A percentile compares a stretch with the other conserved stretches of the same genome.
phyloP scores from a whole-genome alignment of 2,113 vertebrate species.

The Chaetodon trifascialis region DNA sequence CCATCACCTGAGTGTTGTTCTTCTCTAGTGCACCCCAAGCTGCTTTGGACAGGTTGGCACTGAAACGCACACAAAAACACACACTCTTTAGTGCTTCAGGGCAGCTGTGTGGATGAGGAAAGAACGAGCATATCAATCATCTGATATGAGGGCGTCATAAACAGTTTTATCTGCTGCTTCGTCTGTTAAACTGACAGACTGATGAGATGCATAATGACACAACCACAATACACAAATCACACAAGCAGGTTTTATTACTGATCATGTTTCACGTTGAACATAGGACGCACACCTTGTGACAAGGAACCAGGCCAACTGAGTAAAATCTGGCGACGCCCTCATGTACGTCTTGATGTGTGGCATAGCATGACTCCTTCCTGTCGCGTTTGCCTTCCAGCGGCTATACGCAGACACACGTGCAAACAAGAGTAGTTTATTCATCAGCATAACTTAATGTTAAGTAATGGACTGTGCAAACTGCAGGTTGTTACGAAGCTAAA shows the following conservation, averaged over 20 bases:
- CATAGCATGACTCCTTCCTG: conserved; percentile 93
- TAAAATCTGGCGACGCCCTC: conserved; percentile 92
- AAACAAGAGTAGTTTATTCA: neutral
- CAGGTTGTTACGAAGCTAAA: neutral
- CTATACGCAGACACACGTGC: conserved; percentile 72
- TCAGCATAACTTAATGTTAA: neutral
- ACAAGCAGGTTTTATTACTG: neutral
- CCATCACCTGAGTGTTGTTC: conserved; percentile 93
- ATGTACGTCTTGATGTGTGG: conserved; percentile 98
- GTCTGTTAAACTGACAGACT: neutral
- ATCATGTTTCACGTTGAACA: neutral
- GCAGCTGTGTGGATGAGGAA: neutral
- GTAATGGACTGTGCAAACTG: neutral
- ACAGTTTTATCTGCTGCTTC: neutral
- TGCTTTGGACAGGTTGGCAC: conserved; percentile 97
- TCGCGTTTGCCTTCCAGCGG: conserved; percentile 91
- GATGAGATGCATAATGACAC: neutral
- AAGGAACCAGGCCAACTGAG: conserved; percentile 93
- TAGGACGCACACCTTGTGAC: conserved; percentile 89
- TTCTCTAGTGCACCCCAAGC: conserved; percentile 97
- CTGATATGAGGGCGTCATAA: neutral
- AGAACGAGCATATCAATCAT: neutral
- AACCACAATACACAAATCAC: neutral
- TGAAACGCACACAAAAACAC: conserved; percentile 63
- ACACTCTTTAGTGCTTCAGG: neutral